These are phyloP conservation scores for Hoplostethus atlanticus DNA, from an alignment of 2,797 vertebrate genomes.

Conservation along the genomic window DNA sequence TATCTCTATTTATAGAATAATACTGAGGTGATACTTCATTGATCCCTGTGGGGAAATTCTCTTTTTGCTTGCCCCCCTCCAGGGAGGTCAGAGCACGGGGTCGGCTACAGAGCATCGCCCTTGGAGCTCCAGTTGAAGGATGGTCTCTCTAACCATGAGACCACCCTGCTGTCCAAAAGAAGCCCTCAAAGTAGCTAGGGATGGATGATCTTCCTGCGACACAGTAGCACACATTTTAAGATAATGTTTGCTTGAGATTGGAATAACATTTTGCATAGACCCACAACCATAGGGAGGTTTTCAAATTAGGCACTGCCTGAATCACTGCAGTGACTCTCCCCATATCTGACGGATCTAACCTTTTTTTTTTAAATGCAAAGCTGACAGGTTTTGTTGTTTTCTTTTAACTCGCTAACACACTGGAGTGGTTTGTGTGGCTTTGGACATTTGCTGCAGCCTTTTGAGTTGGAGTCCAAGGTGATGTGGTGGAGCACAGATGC, in stretches of 20 bases:
- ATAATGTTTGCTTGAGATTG: not conserved
- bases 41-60: slow-evolving; percentile 8
- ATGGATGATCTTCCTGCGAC: not conserved
- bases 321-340: slow-evolving; percentile 27
- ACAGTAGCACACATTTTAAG: not conserved
- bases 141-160: not conserved
- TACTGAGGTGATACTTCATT: not conserved
- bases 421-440: slow-evolving; percentile 33
- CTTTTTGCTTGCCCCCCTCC: not conserved
- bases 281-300: slow-evolving; percentile 15
- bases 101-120: too few relatives aligned
- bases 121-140: not conserved
- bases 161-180: not conserved
- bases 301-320: slow-evolving; percentile 37
- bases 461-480: slow-evolving; percentile 51
- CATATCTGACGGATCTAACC: not conserved
- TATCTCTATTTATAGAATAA: not conserved
- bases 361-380: slow-evolving; percentile 32
- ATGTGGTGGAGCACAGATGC: slow-evolving; percentile 47
- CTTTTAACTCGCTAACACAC: not conserved
- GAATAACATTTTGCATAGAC: not conserved
- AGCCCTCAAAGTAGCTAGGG: not conserved
- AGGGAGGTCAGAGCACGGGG: too few relatives aligned
- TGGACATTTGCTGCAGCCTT: slow-evolving; percentile 25
- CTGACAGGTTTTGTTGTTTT: not conserved